Conservation (phyloP, 2,888 invertebrate genomes). For the Dolichomitus sp. region DNA sequence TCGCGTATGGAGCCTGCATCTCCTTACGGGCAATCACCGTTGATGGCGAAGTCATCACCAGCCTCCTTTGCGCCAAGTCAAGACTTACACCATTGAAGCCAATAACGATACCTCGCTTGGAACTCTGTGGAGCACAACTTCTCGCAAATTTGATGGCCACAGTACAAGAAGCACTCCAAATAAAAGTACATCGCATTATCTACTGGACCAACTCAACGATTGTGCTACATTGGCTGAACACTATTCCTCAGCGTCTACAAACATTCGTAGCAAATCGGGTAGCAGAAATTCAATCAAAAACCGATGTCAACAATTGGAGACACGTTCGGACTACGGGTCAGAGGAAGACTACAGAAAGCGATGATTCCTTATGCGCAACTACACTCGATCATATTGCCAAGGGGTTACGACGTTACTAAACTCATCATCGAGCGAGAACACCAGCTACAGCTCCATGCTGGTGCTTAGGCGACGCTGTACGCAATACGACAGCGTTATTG, state of each 20-base stretch:
- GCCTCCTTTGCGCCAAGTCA: no score
- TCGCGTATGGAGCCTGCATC: conserved; percentile 60
- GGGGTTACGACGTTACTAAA: conserved; percentile 67
- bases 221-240: conserved; percentile 58
- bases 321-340: conserved; percentile 64
- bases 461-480: conserved; percentile 64
- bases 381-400: conserved; percentile 71
- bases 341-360: conserved; percentile 67
- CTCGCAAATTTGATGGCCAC: conserved; percentile 35
- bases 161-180: background rate
- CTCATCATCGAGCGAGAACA: conserved; percentile 69
- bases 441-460: conserved; percentile 64
- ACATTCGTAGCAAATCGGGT: conserved; percentile 62
- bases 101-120: conserved; percentile 60
- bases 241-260: conserved; percentile 43
- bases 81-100: conserved; percentile 17
- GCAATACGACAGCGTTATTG: conserved; percentile 65
- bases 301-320: conserved; percentile 18
- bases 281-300: conserved; percentile 48
- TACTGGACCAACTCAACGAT: conserved; percentile 65
- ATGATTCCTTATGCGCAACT: conserved; percentile 52
- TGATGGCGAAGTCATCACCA: no score
- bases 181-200: background rate
- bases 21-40: no score
- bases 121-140: conserved; percentile 63